These are phyloP conservation scores for Molothrus ater DNA, from an alignment of 2,797 vertebrate genomes.

Conservation along the genomic window DNA sequence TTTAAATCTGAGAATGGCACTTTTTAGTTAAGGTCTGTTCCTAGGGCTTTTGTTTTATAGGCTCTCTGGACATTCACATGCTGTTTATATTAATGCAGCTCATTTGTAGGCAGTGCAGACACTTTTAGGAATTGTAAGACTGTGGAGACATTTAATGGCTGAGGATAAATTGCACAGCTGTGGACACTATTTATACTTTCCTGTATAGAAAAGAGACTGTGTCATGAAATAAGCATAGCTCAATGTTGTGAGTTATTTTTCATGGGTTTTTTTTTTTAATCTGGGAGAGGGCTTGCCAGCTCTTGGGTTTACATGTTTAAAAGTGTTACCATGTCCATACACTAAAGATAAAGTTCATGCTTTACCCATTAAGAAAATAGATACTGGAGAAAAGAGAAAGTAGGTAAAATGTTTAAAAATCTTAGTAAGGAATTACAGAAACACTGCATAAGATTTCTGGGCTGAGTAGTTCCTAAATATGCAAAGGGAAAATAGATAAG, in stretches of 20 bases:
- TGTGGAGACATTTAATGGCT: slow-evolving; percentile 28
- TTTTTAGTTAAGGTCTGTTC: background rate
- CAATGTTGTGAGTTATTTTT: background rate
- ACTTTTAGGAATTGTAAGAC: slow-evolving; percentile 23
- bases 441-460: background rate
- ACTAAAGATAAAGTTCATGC: background rate
- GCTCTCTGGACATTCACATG: background rate
- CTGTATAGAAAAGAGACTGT: background rate
- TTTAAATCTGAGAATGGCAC: background rate
- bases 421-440: background rate
- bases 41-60: background rate
- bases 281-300: background rate
- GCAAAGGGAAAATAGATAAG: background rate
- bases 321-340: background rate
- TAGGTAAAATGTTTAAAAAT: background rate
- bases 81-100: slow-evolving; percentile 41
- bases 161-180: slow-evolving; percentile 45
- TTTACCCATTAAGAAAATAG: background rate
- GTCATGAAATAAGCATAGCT: background rate
- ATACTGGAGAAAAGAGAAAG: background rate
- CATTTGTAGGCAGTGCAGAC: slow-evolving; percentile 42
- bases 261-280: background rate
- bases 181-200: slow-evolving; percentile 41
- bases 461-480: background rate
- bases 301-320: background rate